These are phyloP conservation scores for Trichechus manatus DNA, from an alignment of 2,113 vertebrate genomes.

Conservation along the genomic window DNA sequence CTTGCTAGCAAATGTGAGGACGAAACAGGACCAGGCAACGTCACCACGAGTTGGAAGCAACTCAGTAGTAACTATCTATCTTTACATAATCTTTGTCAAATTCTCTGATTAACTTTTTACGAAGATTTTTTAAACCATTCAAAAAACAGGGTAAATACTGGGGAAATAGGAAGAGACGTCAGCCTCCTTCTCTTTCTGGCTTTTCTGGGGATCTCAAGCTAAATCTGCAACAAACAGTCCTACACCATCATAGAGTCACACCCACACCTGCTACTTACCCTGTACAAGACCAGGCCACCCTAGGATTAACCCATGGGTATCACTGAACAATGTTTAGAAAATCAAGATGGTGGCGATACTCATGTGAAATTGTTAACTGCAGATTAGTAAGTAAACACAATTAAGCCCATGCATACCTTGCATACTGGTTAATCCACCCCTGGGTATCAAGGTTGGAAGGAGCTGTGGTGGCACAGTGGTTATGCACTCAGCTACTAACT, in stretches of 20 bases:
- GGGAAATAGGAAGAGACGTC: background rate
- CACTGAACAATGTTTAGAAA: too few species aligned
- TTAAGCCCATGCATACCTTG: too few species aligned
- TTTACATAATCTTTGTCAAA: background rate
- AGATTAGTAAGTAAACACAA: too few species aligned
- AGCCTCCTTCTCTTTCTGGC: background rate
- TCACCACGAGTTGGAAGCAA: background rate
- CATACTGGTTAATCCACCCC: too few species aligned
- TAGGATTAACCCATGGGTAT: background rate
- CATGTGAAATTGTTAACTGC: too few species aligned
- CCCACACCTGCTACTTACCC: background rate
- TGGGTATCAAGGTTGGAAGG: background rate
- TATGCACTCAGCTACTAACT: background rate
- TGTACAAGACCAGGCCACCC: slow-evolving; percentile 34
- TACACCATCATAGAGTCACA: background rate
- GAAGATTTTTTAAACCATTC: background rate
- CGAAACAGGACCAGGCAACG: background rate
- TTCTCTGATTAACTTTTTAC: slow-evolving; percentile 39
- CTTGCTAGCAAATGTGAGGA: background rate
- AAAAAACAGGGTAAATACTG: background rate
- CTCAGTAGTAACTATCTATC: background rate
- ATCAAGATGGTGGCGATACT: too few species aligned
- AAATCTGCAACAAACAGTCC: background rate
- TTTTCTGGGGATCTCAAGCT: background rate
- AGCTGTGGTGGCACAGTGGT: too few species aligned